A percentile compares a stretch with the other conserved stretches of the same genome.
Evolutionary conservation across 1,140 invertebrate genomes (phyloP).

Genomic region (Eriocheir sinensis): DNA sequence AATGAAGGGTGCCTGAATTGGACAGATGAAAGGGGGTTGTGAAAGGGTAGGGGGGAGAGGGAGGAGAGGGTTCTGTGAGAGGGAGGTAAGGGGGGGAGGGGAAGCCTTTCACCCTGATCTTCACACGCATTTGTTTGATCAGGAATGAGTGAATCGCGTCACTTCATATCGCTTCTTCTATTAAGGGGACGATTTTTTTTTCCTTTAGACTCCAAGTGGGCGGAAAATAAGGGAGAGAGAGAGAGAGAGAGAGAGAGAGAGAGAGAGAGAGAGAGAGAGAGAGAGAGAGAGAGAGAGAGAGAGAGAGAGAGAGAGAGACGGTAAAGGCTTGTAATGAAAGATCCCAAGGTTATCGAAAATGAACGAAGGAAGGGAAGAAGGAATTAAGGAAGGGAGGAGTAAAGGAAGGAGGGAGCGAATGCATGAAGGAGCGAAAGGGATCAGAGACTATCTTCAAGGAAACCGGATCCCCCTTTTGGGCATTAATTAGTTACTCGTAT

Average conservation of each 20-base stretch:
- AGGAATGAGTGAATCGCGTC: not conserved
- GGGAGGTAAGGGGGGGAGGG: not conserved
- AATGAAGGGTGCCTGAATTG: too few relatives aligned
- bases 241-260: not conserved
- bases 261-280: not conserved
- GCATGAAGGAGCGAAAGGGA: not conserved
- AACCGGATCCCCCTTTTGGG: not conserved
- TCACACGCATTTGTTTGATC: not conserved
- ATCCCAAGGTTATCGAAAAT: not conserved
- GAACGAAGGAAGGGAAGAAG: too few relatives aligned
- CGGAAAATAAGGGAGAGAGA: not conserved
- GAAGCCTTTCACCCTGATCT: not conserved
- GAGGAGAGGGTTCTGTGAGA: not conserved
- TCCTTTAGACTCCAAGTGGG: not conserved
- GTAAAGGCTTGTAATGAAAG: not conserved
- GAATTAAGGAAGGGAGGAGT: not conserved
- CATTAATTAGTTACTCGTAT: constrained; percentile 15
- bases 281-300: not conserved
- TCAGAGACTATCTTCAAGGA: not conserved
- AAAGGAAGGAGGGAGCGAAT: not conserved
- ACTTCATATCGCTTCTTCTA: not conserved
- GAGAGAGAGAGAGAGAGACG: not conserved
- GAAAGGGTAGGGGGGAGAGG: too few relatives aligned
- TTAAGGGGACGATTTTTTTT: not conserved
- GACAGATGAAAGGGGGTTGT: too few relatives aligned